Evolutionary conservation across 2,113 vertebrate genomes (phyloP).

Genomic region (Tinamus guttatus): DNA sequence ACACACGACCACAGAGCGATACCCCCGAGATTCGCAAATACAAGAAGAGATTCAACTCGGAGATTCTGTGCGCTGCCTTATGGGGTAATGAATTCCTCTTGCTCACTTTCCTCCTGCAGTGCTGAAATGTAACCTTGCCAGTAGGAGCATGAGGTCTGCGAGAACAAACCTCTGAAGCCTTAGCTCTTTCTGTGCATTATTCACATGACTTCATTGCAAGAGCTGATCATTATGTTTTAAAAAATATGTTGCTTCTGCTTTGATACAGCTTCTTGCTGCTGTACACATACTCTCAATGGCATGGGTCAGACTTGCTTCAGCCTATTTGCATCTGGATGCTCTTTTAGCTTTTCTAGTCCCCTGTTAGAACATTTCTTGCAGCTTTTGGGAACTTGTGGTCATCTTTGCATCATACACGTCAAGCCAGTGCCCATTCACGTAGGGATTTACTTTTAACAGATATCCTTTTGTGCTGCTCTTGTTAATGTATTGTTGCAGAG

Average conservation of each 20-base stretch:
- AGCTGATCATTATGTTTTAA: background rate
- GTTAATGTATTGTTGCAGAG: background rate
- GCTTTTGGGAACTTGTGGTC: background rate
- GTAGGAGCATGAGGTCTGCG: background rate
- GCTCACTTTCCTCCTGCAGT: background rate
- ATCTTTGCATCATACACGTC: background rate
- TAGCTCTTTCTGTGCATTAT: background rate
- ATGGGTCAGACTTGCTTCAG: background rate
- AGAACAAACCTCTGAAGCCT: background rate
- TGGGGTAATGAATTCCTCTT: conserved; percentile 86
- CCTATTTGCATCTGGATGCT: background rate
- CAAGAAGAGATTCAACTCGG: conserved; percentile 99
- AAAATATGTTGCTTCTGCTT: background rate
- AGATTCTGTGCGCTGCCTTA: conserved; percentile 96
- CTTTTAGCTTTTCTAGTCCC: background rate
- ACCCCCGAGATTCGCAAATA: conserved; percentile 99
- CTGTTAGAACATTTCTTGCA: background rate
- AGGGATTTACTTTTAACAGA: background rate
- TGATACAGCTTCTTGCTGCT: background rate
- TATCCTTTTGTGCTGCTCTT: background rate
- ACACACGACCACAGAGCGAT: conserved; percentile 97
- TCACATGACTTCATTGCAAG: background rate
- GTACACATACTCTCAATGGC: background rate
- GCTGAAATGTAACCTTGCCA: background rate
- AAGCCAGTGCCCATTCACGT: background rate